Evolutionary conservation across 2,888 invertebrate species (phyloP), one percentile per base, ranked within the genome.

Genomic region (Oscheius onirici): DNA sequence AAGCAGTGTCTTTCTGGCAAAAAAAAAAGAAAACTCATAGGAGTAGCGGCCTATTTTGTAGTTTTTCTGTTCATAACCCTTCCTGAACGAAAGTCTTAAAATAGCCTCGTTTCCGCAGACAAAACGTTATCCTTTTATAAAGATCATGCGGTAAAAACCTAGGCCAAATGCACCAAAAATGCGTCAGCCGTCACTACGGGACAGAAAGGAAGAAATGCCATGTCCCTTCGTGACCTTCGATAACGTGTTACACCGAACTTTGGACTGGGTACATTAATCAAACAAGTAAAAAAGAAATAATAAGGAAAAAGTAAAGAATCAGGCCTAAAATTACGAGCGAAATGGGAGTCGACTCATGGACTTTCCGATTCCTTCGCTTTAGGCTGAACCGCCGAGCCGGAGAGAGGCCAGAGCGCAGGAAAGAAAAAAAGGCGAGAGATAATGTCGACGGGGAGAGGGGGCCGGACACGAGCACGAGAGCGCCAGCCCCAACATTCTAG

Each of bases 351-450:
- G 49, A 46, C 49, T 46, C 28, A 34, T 34, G 34, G 34, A 34
- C 34, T 34, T 26, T 22, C 26, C 41, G 44, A 55, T 55, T 63
- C 22, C 46, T 63, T 24, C 26, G 63, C 63, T 49, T 28, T 49
- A 49, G 22, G 46, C 61, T 24, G 61, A 44, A 49, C 49, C 46
- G 63, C 63, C 49, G 46, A 24, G 61, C 61, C 15, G 60, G 43
- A 22, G 54, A 34, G 34, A 34, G 34, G 34, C 34, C 46, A 63
- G 63, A 63, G 63, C 34, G 63, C 63, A 63, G 63, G 49, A 49
- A 63, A 49, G 49, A 26, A 63, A 26, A 34, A 34, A 49, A 15
- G 13, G 49, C 8, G 13, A 49, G 46, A 49, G 46, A 63, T 20
- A 28, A 49, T 17, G 63, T 17, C 49, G 22, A 58, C 17, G 20